Conservation (phyloP, 2,797 vertebrate genomes). For the Nannoperca australis region DNA sequence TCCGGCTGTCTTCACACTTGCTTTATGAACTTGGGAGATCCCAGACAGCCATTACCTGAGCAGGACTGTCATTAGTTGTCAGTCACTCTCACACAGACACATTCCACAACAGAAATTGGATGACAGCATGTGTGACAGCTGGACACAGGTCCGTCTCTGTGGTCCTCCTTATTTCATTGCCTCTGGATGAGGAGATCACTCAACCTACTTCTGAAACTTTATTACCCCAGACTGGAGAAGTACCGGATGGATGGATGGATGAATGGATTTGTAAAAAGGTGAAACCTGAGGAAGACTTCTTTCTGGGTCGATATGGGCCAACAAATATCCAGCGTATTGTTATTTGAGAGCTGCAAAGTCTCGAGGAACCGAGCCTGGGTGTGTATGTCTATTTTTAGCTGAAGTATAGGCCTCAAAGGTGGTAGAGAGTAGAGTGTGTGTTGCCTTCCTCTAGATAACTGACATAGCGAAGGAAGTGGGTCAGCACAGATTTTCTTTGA, state of each 20-base stretch:
- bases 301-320: slow-evolving; percentile 54
- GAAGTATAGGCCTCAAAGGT: slow-evolving; percentile 58
- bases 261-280: slow-evolving; percentile 51
- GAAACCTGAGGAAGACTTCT: slow-evolving; percentile 53
- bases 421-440: slow-evolving; percentile 43
- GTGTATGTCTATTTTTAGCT: slow-evolving; percentile 72
- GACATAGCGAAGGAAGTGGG: slow-evolving; percentile 76
- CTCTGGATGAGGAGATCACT: slow-evolving; percentile 16
- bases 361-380: slow-evolving; percentile 35
- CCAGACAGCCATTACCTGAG: background rate
- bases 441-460: slow-evolving; percentile 62
- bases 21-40: background rate
- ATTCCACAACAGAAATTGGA: slow-evolving; percentile 11
- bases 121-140: slow-evolving; percentile 36
- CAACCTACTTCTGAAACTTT: slow-evolving; percentile 42
- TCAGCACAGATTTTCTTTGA: slow-evolving; percentile 71
- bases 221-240: slow-evolving; percentile 25
- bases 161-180: slow-evolving; percentile 26
- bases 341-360: slow-evolving; percentile 59
- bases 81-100: slow-evolving; percentile 4
- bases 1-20: background rate
- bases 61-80: slow-evolving; percentile 18
- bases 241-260: slow-evolving; percentile 15
- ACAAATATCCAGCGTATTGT: slow-evolving; percentile 50
- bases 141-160: slow-evolving; percentile 17